phyloP scores from a whole-genome alignment of 2,888 invertebrate genomes.

The Pterostichus niger region DNA sequence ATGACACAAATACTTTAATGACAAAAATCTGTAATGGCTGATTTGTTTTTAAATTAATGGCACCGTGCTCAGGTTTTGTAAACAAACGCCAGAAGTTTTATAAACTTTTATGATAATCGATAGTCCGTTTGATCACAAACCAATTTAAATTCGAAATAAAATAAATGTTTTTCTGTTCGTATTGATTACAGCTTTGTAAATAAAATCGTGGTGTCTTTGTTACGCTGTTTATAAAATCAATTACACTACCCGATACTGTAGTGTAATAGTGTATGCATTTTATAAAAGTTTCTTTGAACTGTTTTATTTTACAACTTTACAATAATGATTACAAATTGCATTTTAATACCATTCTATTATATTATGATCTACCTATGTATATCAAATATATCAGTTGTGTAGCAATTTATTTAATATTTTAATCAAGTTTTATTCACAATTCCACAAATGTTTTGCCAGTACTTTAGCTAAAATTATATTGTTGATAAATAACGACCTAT shows the following conservation, averaged over 20 bases:
- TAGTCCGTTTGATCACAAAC: background rate
- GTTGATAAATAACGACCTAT: too few species aligned
- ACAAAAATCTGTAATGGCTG: background rate
- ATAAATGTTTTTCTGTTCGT: constrained; percentile 22
- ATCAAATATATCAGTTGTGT: background rate
- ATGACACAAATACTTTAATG: constrained; percentile 12
- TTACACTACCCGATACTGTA: background rate
- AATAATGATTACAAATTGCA: constrained; percentile 37
- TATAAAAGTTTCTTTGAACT: constrained; percentile 16
- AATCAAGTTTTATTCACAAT: too few species aligned
- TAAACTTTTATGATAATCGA: constrained; percentile 28
- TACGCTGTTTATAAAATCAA: constrained; percentile 34
- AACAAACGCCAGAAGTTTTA: constrained; percentile 14
- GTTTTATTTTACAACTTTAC: constrained; percentile 39
- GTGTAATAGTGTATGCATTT: constrained; percentile 28
- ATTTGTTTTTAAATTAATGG: constrained; percentile 16
- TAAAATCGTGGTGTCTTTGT: constrained; percentile 8
- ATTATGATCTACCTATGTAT: background rate
- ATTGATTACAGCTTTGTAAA: constrained; percentile 41
- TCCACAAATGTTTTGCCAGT: too few species aligned
- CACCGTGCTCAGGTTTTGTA: background rate
- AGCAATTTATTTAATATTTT: too few species aligned
- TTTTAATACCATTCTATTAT: constrained; percentile 26
- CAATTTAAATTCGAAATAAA: constrained; percentile 2
- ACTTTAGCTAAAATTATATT: too few species aligned